Conservation (phyloP, 1,140 invertebrate species). For the Heliconius congener region DNA sequence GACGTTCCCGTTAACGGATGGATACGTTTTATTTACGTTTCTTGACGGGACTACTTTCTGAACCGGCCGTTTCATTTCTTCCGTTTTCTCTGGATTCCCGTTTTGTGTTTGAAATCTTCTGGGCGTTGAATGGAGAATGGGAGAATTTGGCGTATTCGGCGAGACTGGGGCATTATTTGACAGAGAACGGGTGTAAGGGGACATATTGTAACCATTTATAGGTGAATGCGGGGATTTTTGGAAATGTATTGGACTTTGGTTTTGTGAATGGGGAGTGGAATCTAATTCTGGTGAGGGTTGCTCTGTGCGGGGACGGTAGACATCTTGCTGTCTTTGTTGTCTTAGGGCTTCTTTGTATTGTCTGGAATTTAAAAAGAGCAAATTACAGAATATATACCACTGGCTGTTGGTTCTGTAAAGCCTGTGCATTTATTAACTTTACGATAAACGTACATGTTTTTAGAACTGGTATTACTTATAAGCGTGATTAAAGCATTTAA, state of each 20-base stretch:
- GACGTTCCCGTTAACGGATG: slow-evolving; percentile 66
- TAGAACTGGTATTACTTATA: not conserved
- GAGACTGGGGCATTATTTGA: slow-evolving; percentile 67
- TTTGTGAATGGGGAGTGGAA: slow-evolving; percentile 64
- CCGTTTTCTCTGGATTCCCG: slow-evolving; percentile 62
- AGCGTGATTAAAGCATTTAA: not conserved
- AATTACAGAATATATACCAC: not conserved
- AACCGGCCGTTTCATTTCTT: slow-evolving; percentile 79
- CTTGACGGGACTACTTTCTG: slow-evolving; percentile 84
- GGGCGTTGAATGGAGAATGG: slow-evolving; percentile 74
- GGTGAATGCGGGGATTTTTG: slow-evolving; percentile 73
- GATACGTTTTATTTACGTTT: slow-evolving; percentile 76
- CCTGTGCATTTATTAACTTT: slow-evolving; percentile 3
- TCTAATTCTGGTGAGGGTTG: slow-evolving; percentile 75
- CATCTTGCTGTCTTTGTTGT: slow-evolving; percentile 90
- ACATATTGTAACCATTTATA: slow-evolving; percentile 77
- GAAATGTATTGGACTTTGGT: slow-evolving; percentile 67
- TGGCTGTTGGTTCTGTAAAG: not conserved
- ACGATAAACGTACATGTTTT: not conserved
- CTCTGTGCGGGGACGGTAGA: slow-evolving; percentile 85
- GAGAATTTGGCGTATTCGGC: slow-evolving; percentile 67
- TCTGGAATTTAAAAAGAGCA: slow-evolving; percentile 73
- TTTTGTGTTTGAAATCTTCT: slow-evolving; percentile 69
- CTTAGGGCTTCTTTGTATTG: slow-evolving; percentile 94
- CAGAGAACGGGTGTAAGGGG: slow-evolving; percentile 63